phyloP scores from a whole-genome alignment of 2,888 invertebrate genomes.

The Ectropis crepuscularia region DNA sequence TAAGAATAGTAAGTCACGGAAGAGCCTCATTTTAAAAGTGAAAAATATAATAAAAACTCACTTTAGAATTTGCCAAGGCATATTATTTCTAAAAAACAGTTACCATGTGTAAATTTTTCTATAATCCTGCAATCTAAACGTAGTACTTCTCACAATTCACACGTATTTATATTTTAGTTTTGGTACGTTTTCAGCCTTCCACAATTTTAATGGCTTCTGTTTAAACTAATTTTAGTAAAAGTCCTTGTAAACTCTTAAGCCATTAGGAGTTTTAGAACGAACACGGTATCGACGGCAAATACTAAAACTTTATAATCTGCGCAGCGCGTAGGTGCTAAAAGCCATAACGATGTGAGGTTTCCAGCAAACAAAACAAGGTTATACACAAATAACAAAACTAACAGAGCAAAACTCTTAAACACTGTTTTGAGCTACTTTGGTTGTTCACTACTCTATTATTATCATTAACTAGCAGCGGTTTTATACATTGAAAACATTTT shows the following conservation, averaged over 20 bases:
- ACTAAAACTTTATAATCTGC: slow-evolving; percentile 42
- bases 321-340: slow-evolving; percentile 41
- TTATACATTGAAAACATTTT: neutral
- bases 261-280: slow-evolving; percentile 1
- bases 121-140: no score
- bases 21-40: no score
- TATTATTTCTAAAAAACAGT: no score
- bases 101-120: neutral
- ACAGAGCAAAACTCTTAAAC: no score
- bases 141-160: no score
- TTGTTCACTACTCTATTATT: neutral
- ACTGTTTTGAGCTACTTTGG: no score
- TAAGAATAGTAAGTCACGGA: no score
- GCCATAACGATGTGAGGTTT: slow-evolving; percentile 17
- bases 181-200: neutral
- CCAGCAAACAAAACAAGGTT: slow-evolving; percentile 14
- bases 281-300: slow-evolving; percentile 10
- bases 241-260: neutral
- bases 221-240: neutral
- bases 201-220: neutral
- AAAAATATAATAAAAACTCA: no score
- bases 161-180: no score
- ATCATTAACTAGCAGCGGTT: neutral
- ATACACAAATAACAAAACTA: no score
- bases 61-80: no score